A percentile compares a stretch with the other conserved stretches of the same genome.
phyloP scores from a whole-genome alignment of 2,797 vertebrate genomes.

The Galagoides demidoff region DNA sequence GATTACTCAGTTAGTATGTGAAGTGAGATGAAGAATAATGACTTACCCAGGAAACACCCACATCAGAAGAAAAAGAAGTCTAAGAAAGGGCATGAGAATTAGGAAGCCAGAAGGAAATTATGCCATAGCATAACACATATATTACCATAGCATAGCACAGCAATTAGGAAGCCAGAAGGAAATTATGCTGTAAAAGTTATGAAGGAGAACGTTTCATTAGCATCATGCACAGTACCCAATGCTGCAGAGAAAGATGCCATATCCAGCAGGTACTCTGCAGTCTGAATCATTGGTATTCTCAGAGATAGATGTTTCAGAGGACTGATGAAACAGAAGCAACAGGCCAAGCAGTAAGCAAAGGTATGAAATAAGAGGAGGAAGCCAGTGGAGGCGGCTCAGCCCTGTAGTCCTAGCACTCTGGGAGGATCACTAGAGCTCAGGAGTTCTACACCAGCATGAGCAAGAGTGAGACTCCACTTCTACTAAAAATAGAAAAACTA shows the following conservation, averaged over 20 bases:
- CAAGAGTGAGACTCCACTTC: too few species aligned
- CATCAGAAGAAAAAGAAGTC: background rate
- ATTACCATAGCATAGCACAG: too few species aligned
- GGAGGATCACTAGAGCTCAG: too few species aligned
- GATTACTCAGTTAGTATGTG: background rate
- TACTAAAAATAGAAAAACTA: too few species aligned
- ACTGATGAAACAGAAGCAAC: background rate
- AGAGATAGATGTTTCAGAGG: background rate
- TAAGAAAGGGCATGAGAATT: background rate
- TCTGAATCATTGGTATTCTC: background rate
- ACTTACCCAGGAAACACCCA: background rate
- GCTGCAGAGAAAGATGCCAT: background rate
- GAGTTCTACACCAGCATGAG: too few species aligned
- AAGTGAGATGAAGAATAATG: background rate
- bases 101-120: background rate
- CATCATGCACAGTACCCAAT: background rate
- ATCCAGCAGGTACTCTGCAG: background rate
- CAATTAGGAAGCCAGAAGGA: background rate
- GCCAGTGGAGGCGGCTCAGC: too few species aligned
- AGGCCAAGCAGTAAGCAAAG: background rate
- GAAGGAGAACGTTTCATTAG: background rate
- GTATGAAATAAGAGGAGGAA: background rate
- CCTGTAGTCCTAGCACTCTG: too few species aligned
- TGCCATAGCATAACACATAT: too few species aligned
- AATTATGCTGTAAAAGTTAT: background rate